A percentile compares a stretch with the other conserved stretches of the same genome.
phyloP scores from a whole-genome alignment of 2,113 vertebrate species.

The Pluvialis apricaria region DNA sequence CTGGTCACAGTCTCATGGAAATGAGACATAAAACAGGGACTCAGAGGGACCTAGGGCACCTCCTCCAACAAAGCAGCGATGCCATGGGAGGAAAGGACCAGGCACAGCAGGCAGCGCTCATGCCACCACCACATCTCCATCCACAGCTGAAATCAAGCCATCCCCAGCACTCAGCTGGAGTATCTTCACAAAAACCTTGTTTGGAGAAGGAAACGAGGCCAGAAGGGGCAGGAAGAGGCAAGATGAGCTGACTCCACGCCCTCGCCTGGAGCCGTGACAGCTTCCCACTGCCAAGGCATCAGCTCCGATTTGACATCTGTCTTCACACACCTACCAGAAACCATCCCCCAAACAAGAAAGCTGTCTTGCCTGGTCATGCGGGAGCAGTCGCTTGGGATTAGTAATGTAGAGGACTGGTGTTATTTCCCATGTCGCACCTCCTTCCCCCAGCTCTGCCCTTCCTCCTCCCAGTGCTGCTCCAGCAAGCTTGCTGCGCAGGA shows the following conservation, averaged over 20 bases:
- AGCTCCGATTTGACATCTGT: neutral
- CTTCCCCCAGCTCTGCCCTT: neutral
- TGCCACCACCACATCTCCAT: neutral
- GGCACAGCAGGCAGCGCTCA: neutral
- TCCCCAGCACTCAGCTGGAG: neutral
- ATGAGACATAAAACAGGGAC: neutral
- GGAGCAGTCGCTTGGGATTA: neutral
- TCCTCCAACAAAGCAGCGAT: neutral
- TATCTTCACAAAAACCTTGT: neutral
- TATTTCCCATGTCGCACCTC: neutral
- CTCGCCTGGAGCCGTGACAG: neutral
- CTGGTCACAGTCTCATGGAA: accelerated
- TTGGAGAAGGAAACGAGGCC: neutral
- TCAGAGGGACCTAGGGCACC: neutral
- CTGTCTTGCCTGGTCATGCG: slow-evolving; percentile 4
- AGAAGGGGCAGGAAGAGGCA: slow-evolving; percentile 54
- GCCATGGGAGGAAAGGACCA: accelerated
- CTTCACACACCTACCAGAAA: neutral
- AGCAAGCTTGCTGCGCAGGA: accelerated
- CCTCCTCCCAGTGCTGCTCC: neutral
- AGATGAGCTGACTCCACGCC: neutral
- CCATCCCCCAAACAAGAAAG: neutral
- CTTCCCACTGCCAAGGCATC: neutral
- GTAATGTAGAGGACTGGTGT: neutral
- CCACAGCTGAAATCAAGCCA: neutral